Conservation (phyloP, 2,113 vertebrate species). For the Trinectes maculatus region DNA sequence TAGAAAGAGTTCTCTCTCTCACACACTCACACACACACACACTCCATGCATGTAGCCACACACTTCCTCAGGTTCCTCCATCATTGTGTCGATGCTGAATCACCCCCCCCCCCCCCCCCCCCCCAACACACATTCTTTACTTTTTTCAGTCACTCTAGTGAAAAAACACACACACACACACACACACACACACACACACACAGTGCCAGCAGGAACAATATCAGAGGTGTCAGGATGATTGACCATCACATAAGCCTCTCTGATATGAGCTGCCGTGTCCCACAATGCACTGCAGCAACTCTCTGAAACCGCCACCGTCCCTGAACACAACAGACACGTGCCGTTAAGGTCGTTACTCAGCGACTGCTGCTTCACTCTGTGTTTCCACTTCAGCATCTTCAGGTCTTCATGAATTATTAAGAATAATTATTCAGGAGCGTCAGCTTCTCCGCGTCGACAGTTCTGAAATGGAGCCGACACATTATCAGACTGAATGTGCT, state of each 20-base stretch:
- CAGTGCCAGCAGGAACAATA: constrained; percentile 26
- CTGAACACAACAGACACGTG: no score
- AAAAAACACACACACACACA: constrained; percentile 3
- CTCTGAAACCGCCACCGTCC: background rate
- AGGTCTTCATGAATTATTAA: no score
- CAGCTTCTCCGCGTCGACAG: no score
- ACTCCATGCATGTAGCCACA: background rate
- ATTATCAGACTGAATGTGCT: no score
- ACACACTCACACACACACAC: background rate
- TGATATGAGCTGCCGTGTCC: constrained; percentile 28
- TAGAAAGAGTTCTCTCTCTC: no score
- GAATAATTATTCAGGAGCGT: no score
- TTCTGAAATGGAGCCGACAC: no score
- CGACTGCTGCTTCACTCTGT: no score
- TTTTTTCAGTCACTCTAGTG: background rate
- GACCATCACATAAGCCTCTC: constrained; percentile 51
- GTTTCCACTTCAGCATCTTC: no score
- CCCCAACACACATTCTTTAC: background rate
- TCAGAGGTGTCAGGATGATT: constrained; percentile 50
- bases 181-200: constrained; percentile 26
- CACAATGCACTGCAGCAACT: constrained; percentile 30
- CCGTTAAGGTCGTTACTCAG: background rate
- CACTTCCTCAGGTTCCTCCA: background rate
- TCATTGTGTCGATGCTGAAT: constrained; percentile 15
- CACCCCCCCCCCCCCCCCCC: no score